Base-by-base conservation (phyloP, 2,113 vertebrate species). In the Dicentrarchus labrax region DNA sequence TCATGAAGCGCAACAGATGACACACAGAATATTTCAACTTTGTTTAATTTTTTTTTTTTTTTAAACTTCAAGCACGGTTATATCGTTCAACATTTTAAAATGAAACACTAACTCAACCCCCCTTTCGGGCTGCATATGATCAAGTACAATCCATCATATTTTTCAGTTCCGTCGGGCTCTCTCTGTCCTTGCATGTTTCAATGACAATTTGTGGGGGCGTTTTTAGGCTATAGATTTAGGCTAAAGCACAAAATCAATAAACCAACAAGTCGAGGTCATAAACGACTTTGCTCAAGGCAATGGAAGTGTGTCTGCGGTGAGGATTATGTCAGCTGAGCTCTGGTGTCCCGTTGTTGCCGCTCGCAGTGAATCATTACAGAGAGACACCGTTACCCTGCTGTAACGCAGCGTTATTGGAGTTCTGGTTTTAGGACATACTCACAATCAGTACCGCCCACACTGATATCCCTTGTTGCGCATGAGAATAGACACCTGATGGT, bases 291-390 rank as follows among this genome's bases (percentile, higher is more conserved):
- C 91, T 89, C 38, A 17, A 56, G 83, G 91, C 80, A 21, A 36
- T 47, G 66, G 75, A 85, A 85, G 84, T 80, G 78, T 79, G 91
- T 89, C 87, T 77, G 89, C 77, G 38, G 66, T 7, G 83, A 67
- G 87, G 91, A 92, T 92, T 91, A 91, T 59, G 60, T 8, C 84
- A 56, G 74, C 54, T 67, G 83, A 82, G 82, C 77, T 16, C 70
- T 57, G 73, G 62, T 66, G 83, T 78, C 68, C 80, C 72, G 76
- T 78, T 85, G 84, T 62, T 86, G 76, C 51, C 4, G 36, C 65
- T 16, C 53, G 21, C 64, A 83, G 79, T 88, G 72, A 86, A 90
- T 91, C 83, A 83, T 87, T 66, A 70, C 78, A 13, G 21, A 17
- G 21, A 66, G 47, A 75, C 61, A 50, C 21, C 8, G 69, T 84